Base-by-base conservation (phyloP, 1,140 invertebrate genomes). In the Littorina saxatilis region DNA sequence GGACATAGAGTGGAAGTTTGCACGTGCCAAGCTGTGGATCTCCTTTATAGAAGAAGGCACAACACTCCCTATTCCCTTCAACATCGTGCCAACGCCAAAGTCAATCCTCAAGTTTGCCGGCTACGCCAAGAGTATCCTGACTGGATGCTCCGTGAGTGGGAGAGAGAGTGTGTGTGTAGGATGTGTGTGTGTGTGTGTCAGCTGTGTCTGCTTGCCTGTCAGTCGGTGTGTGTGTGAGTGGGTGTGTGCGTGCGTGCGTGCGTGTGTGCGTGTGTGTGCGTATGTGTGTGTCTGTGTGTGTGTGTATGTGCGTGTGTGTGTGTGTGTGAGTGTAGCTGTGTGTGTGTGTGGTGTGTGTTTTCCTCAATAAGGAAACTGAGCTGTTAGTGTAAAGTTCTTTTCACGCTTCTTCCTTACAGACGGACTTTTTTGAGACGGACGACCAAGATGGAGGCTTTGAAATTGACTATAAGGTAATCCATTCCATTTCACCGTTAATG, bases 1-100 rank as follows among this genome's bases (percentile, higher is more conserved):
- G 35, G 97, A 98, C 86, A 95, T 94, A 0, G 96, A 98, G 93
- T 98, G 97, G 97, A 98, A 98, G 91, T 98, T 97, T 88, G 96
- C 96, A 4, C 93, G 97, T 17, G 96, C 96, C 75, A 96, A 96
- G 87, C 92, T 98, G n/a, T 98, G 96, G 96, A 96, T 98, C 94
- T 96, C 96, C 82, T 98, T 97, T 89, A 97, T 98, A 86, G 96
- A 97, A 88, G 96, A 97, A 76, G 96, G 96, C 0, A 95, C 95
- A 78, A 97, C 96, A 0, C 94, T 98, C 0, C 96, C 97, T 1
- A 95, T 96, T 0, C 97, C 97, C 0, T 97, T 98, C 89, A 98
- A 98, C 91, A 94, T 98, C 80, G 94, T 97, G 35, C 96, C 97
- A 9, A 97, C 97, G 0, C 97, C 97, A 37, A 99, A 99, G 93